A percentile compares a stretch with the other conserved stretches of the same genome.
phyloP scores from a whole-genome alignment of 2,888 invertebrate species.

The Drosophila leonis region DNA sequence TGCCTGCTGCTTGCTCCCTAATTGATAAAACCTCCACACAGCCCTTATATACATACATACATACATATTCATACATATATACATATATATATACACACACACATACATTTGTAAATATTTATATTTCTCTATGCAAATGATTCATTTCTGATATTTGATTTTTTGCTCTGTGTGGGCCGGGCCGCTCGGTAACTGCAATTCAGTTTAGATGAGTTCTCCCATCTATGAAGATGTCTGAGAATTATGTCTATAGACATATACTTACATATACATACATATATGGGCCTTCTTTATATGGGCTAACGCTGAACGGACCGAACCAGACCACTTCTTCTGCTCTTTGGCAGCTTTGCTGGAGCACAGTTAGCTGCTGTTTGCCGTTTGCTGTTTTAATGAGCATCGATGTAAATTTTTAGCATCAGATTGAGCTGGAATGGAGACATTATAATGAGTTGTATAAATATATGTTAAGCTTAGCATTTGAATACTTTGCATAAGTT shows the following conservation, averaged over 20 bases:
- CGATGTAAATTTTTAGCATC: slow-evolving; percentile 43
- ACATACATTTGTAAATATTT: slow-evolving; percentile 65
- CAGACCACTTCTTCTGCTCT: neutral
- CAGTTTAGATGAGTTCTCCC: slow-evolving; percentile 30
- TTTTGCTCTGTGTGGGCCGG: slow-evolving; percentile 22
- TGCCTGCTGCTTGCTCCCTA: slow-evolving; percentile 20
- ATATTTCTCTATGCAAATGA: slow-evolving; percentile 72
- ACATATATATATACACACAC: neutral
- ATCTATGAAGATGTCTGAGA: slow-evolving; percentile 17
- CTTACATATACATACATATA: slow-evolving; percentile 9
- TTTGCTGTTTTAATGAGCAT: slow-evolving; percentile 36
- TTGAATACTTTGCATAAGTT: neutral
- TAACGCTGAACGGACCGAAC: slow-evolving; percentile 53
- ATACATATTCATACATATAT: neutral
- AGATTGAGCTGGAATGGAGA: neutral
- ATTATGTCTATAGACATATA: neutral
- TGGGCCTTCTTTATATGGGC: slow-evolving; percentile 37
- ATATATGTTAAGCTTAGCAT: neutral
- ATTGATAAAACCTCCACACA: slow-evolving; percentile 27
- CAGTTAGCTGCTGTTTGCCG: slow-evolving; percentile 26
- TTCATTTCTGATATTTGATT: slow-evolving; percentile 43
- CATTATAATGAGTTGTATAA: slow-evolving; percentile 16
- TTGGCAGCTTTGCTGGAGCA: slow-evolving; percentile 11
- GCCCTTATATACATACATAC: slow-evolving; percentile 7
- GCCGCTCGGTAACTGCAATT: slow-evolving; percentile 13